A percentile compares a stretch with the other conserved stretches of the same genome.
These are phyloP conservation scores for Conger conger DNA, from an alignment of 2,113 vertebrate genomes.

Conservation along the genomic window DNA sequence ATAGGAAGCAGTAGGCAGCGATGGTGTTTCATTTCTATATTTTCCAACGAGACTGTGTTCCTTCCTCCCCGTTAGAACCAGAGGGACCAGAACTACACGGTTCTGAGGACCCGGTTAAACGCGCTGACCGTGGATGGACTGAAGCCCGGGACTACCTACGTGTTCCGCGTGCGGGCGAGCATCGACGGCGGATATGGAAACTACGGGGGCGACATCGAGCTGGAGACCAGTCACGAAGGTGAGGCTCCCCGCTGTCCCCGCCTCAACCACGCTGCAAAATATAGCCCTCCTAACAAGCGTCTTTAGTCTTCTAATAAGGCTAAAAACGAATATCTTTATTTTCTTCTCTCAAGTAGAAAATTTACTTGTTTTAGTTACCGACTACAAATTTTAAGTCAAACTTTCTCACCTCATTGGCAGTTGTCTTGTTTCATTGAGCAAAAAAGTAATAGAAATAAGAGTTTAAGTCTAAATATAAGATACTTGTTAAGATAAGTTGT, in stretches of 20 bases:
- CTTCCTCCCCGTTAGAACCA: slow-evolving; percentile 66
- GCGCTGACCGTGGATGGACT: slow-evolving; percentile 80
- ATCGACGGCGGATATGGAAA: slow-evolving; percentile 74
- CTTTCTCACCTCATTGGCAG: too few relatives aligned
- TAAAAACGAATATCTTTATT: too few relatives aligned
- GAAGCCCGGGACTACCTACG: slow-evolving; percentile 76
- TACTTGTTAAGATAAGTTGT: too few relatives aligned
- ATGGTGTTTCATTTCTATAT: background rate
- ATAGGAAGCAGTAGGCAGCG: background rate
- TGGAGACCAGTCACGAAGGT: slow-evolving; percentile 82
- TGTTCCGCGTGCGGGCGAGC: slow-evolving; percentile 76
- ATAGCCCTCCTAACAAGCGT: too few relatives aligned
- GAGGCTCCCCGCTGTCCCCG: background rate
- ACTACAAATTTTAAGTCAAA: too few relatives aligned
- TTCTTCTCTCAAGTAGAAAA: too few relatives aligned
- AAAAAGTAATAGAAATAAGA: too few relatives aligned
- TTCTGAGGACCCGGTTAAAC: slow-evolving; percentile 76
- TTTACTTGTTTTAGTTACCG: too few relatives aligned
- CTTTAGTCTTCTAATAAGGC: too few relatives aligned
- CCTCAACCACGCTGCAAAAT: too few relatives aligned
- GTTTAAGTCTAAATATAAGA: too few relatives aligned
- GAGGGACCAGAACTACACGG: slow-evolving; percentile 78
- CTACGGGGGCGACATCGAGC: slow-evolving; percentile 77
- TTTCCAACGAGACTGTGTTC: background rate
- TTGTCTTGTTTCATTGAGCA: too few relatives aligned